phyloP scores from a whole-genome alignment of 2,888 invertebrate genomes.

The Polietes domitor region DNA sequence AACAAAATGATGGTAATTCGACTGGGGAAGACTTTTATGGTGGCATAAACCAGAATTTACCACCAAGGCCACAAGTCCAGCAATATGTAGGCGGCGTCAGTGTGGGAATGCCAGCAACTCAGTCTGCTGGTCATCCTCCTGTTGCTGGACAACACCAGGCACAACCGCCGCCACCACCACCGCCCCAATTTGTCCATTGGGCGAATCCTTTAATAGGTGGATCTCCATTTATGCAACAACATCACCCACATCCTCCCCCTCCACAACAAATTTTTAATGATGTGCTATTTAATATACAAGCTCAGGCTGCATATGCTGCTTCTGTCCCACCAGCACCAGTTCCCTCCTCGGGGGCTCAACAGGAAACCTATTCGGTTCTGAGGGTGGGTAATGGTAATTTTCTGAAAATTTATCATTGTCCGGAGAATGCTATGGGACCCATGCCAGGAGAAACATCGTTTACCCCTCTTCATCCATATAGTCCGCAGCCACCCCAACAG shows the following conservation, averaged over 20 bases:
- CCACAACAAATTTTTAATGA: slow-evolving; percentile 74
- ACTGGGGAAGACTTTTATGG: slow-evolving; percentile 47
- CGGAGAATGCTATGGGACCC: slow-evolving; percentile 71
- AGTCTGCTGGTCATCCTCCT: slow-evolving; percentile 60
- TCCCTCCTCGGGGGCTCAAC: slow-evolving; percentile 67
- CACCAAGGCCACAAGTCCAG: slow-evolving; percentile 31
- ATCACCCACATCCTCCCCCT: slow-evolving; percentile 33
- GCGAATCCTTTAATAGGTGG: slow-evolving; percentile 54
- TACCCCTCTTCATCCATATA: slow-evolving; percentile 47
- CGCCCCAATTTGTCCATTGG: slow-evolving; percentile 63
- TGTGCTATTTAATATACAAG: slow-evolving; percentile 74
- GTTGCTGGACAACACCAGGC: slow-evolving; percentile 68
- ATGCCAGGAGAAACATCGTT: slow-evolving; percentile 66
- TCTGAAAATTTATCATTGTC: slow-evolving; percentile 79
- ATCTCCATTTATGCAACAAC: slow-evolving; percentile 54
- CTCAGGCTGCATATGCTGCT: slow-evolving; percentile 67
- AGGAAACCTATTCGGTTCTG: slow-evolving; percentile 79
- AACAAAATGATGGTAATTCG: slow-evolving; percentile 57
- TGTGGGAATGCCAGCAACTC: slow-evolving; percentile 59
- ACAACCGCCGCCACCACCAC: slow-evolving; percentile 62
- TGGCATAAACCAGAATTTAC: slow-evolving; percentile 45
- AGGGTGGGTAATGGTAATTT: slow-evolving; percentile 80
- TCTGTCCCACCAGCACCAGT: slow-evolving; percentile 51
- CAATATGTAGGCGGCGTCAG: slow-evolving; percentile 47
- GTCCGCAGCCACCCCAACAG: slow-evolving; percentile 63